phyloP scores from a whole-genome alignment of 2,797 vertebrate genomes.

The Gephyroberyx darwinii region DNA sequence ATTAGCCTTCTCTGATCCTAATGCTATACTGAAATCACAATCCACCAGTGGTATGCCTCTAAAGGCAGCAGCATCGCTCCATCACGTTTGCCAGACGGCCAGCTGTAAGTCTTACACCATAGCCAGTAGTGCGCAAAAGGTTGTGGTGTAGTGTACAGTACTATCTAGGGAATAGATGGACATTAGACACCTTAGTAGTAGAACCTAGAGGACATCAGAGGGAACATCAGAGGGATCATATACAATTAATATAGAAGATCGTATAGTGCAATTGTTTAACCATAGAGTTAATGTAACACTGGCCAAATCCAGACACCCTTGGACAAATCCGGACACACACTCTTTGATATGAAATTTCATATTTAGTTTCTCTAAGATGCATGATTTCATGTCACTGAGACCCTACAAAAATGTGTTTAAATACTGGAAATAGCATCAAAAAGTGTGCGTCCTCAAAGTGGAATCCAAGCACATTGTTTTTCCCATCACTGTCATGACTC shows the following conservation, averaged over 20 bases:
- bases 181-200: neutral
- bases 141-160: conserved; percentile 15
- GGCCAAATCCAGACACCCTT: no score
- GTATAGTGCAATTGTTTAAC: no score
- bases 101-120: conserved; percentile 36
- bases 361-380: no score
- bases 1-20: conserved; percentile 28
- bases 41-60: conserved; percentile 1
- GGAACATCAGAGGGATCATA: neutral
- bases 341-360: no score
- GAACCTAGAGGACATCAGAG: neutral
- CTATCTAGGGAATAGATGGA: neutral
- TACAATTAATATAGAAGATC: neutral
- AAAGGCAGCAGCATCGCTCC: conserved; percentile 9
- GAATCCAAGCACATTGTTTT: no score
- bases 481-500: no score
- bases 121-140: neutral
- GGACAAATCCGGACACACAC: no score
- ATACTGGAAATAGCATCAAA: no score
- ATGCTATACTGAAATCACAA: conserved; percentile 17
- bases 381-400: no score
- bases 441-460: no score
- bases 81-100: conserved; percentile 20
- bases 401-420: no score
- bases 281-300: no score